Conservation (phyloP, 1,140 invertebrate genomes). For the Nixonia krombeini region DNA sequence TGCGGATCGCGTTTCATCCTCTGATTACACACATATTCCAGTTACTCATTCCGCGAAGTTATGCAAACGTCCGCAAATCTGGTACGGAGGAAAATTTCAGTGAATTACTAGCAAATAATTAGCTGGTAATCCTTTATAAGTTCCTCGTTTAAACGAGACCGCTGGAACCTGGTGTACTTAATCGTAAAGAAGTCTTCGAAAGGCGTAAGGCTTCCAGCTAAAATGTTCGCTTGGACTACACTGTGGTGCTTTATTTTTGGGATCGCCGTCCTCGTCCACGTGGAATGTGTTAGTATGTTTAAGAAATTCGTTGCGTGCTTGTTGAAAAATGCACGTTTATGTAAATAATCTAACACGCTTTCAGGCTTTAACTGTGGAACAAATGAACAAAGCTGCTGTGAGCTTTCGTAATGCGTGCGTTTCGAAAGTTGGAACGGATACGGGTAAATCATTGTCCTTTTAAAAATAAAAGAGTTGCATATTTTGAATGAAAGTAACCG, state of each 20-base stretch:
- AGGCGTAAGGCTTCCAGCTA: too few relatives aligned
- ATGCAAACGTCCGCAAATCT: neutral
- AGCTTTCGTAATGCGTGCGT: slow-evolving; percentile 29
- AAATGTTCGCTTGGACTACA: too few relatives aligned
- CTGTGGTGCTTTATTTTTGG: too few relatives aligned
- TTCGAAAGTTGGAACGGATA: slow-evolving; percentile 19
- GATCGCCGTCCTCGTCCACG: too few relatives aligned
- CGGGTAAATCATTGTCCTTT: slow-evolving; percentile 32
- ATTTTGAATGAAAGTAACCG: too few relatives aligned
- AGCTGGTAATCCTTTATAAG: too few relatives aligned
- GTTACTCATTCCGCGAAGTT: neutral
- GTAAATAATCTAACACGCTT: neutral
- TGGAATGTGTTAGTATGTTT: neutral
- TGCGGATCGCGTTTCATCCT: too few relatives aligned
- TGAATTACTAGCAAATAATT: neutral
- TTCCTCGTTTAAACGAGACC: too few relatives aligned
- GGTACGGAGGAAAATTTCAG: neutral
- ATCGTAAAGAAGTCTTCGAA: too few relatives aligned
- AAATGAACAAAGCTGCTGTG: slow-evolving; percentile 36
- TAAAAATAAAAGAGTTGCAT: neutral
- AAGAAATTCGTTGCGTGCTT: neutral
- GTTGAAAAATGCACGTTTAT: neutral
- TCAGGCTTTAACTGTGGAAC: slow-evolving; percentile 33
- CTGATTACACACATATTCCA: too few relatives aligned
- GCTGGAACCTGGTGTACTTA: too few relatives aligned